Evolutionary conservation across 2,113 vertebrate genomes (phyloP), one percentile per base, ranked within the genome.

Genomic region (Furnarius figulus): DNA sequence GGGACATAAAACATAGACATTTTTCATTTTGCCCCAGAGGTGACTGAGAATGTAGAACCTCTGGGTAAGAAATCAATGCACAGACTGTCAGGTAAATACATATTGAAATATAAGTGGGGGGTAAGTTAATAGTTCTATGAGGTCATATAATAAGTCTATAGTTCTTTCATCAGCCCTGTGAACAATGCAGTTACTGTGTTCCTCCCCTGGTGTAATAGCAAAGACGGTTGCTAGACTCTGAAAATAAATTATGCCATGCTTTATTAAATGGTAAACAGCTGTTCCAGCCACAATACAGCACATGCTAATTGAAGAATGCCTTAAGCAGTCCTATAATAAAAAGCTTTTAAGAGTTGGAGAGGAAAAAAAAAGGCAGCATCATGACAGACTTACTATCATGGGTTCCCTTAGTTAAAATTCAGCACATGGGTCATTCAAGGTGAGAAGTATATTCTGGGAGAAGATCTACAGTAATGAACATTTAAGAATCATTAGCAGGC

Each of bases 221-320:
- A 75, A 97, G 97, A 91, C 13, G 44, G 76, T 90, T 93, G 52
- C 68, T 95, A 94, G 93, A 96, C 95, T 87, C 93, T 58, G 93
- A 93, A 97, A 97, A 97, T 97, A 97, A 97, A 97, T 97, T 97
- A 97, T 97, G 97, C 97, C 96, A 97, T 97, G 95, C 97, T 97
- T 97, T 98, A 98, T 98, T 99, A 98, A 98, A 99, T 98, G 98
- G 98, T 97, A 98, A 98, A 97, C 97, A 98, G 97, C 97, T 97
- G 97, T 98, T 98, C 98, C 86, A 98, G 98, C 96, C 98, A 97
- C 96, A 98, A 97, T 97, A 98, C 95, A 97, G 89, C 92, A 95
- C 96, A 96, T 95, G 89, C 97, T 98, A 98, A 98, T 98, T 98
- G 97, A 90, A 97, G 97, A 97, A 96, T 97, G 97, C 94, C 97